These are phyloP conservation scores for Eilema caniola DNA, from an alignment of 2,888 invertebrate species.

Conservation along the genomic window DNA sequence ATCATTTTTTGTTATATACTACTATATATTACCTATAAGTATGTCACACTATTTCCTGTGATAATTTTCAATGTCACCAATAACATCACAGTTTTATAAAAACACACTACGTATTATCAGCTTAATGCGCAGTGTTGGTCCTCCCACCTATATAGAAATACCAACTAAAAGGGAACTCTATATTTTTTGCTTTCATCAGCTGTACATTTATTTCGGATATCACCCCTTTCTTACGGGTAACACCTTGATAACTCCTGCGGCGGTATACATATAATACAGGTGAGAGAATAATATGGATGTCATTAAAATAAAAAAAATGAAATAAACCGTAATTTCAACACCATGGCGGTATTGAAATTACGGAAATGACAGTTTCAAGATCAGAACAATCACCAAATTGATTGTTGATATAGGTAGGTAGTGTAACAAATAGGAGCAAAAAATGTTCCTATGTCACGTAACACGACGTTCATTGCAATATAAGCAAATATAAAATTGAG, in stretches of 20 bases:
- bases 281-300: no score
- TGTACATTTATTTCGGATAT: no score
- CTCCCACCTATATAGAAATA: neutral
- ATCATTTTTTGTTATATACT: slow-evolving; percentile 2
- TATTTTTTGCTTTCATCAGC: neutral
- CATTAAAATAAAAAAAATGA: no score
- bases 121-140: neutral
- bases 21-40: neutral
- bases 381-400: neutral
- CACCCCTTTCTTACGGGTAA: no score
- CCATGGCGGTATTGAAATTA: neutral
- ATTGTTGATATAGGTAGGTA: slow-evolving; percentile 7
- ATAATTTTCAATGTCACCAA: slow-evolving; percentile 49
- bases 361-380: neutral
- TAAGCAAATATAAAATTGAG: no score
- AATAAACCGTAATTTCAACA: no score
- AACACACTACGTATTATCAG: neutral
- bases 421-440: neutral
- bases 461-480: neutral
- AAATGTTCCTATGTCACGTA: neutral
- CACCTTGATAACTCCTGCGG: no score
- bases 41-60: slow-evolving; percentile 34
- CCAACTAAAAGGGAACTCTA: neutral
- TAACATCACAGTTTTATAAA: slow-evolving; percentile 17
- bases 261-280: no score